Base-by-base conservation (phyloP, 2,888 invertebrate genomes). In the Patella pellucida region DNA sequence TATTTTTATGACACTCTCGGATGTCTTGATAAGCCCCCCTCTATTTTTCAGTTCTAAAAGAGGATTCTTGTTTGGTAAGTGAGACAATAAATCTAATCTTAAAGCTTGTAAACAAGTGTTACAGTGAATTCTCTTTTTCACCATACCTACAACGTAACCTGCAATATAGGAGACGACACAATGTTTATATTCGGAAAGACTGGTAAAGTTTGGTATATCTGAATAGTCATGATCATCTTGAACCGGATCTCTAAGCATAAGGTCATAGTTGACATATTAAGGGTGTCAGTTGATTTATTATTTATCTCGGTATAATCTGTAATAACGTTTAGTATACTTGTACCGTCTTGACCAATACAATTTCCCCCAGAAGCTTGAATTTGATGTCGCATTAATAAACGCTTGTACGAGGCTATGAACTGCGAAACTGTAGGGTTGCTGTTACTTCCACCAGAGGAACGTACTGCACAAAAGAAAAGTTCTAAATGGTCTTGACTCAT, bases 31-130 rank as follows among this genome's bases (percentile, higher is more conserved):
- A 2, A 56, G 3, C 0, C 56, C 56, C 12, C 56, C 56, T n/a
- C 56, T 14, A 56, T 62, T 12, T 62, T 62, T 19, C 1, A 62
- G 19, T n/a, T 19, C 3, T 56, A 19, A 0, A 15, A n/a, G 56
- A 16, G 31, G 31, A 41, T 62, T 62, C 12, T 16, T 19, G 7
- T 54, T 54, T 11, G 56, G 56, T 16, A n/a, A n/a, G 16, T 19
- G 19, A 62, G 62, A 62, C 11, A 19, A n/a, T 62, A 19, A 19
- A 15, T 62, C 19, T 19, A n/a, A 62, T 19, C 62, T 1, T 15
- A 62, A 62, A 62, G 56, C 56, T 56, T n/a, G 56, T 56, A 56
- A 56, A 56, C 56, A 56, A 19, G 19, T 56, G 15, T 56, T 56
- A 12, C 56, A 56, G 16, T 15, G 19, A n/a, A 56, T 56, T 56